Conservation (phyloP, 2,888 invertebrate genomes). For the Ophion slaviceki region DNA sequence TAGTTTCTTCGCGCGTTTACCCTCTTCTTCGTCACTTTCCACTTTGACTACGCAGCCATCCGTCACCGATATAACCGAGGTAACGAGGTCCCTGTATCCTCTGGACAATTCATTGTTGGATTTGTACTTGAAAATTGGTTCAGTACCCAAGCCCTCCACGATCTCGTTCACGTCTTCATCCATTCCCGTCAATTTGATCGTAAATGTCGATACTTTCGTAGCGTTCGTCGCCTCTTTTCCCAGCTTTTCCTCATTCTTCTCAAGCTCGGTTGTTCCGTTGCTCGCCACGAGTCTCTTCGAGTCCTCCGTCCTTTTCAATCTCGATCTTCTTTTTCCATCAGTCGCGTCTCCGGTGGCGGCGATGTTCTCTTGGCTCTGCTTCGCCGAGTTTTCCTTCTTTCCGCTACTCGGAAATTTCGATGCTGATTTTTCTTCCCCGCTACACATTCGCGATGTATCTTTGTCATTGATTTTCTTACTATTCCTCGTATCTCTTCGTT, state of each 20-base stretch:
- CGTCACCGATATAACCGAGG: slow-evolving; percentile 74
- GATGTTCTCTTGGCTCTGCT: slow-evolving; percentile 34
- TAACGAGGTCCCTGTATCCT: slow-evolving; percentile 66
- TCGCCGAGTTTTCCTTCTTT: not conserved
- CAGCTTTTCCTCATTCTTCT: slow-evolving; percentile 10
- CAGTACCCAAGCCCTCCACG: slow-evolving; percentile 73
- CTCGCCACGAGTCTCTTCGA: slow-evolving; percentile 66
- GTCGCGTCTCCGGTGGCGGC: slow-evolving; percentile 63
- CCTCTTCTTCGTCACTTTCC: not conserved
- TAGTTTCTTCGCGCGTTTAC: slow-evolving; percentile 7
- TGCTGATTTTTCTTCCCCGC: slow-evolving; percentile 16
- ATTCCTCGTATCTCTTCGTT: not conserved
- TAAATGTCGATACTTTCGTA: slow-evolving; percentile 67
- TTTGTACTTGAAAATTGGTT: slow-evolving; percentile 54
- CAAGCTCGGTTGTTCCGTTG: slow-evolving; percentile 3
- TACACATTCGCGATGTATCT: slow-evolving; percentile 70
- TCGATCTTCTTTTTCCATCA: slow-evolving; percentile 67
- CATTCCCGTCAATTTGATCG: slow-evolving; percentile 76
- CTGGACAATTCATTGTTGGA: slow-evolving; percentile 27
- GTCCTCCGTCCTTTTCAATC: slow-evolving; percentile 71
- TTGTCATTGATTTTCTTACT: slow-evolving; percentile 70
- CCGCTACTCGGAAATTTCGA: not conserved
- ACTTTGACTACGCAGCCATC: slow-evolving; percentile 35
- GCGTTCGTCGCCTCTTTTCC: not conserved
- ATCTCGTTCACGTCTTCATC: slow-evolving; percentile 78